A percentile compares a stretch with the other conserved stretches of the same genome.
phyloP scores from a whole-genome alignment of 2,797 vertebrate genomes.

The Coregonus suidteri region DNA sequence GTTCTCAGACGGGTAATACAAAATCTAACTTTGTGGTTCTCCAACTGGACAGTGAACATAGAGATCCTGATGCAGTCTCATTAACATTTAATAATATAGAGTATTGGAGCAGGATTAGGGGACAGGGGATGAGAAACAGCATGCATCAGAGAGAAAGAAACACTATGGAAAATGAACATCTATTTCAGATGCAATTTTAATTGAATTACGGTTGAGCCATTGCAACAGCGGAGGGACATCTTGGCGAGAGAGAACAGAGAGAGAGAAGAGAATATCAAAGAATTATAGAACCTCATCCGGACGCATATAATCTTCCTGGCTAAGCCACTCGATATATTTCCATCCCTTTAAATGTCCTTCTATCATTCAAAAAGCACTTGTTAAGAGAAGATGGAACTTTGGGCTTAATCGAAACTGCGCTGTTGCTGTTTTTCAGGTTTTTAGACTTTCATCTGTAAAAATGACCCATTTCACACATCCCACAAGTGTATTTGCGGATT shows the following conservation, averaged over 20 bases:
- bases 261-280: not conserved
- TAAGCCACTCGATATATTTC: not conserved
- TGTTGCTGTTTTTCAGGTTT: not conserved
- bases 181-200: constrained; percentile 20
- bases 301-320: not conserved
- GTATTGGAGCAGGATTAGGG: not conserved
- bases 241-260: not conserved
- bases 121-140: not conserved
- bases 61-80: not conserved
- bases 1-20: not conserved
- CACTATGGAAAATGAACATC: not conserved
- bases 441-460: not conserved
- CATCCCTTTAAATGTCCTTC: not conserved
- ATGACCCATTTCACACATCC: not conserved
- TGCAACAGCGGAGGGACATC: not conserved
- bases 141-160: not conserved
- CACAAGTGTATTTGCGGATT: too few species aligned
- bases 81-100: not conserved
- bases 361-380: not conserved
- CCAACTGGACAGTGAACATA: not conserved
- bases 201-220: not conserved
- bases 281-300: not conserved
- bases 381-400: not conserved
- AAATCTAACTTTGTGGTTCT: not conserved
- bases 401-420: not conserved